Evolutionary conservation across 1,140 invertebrate genomes (phyloP).

Genomic region (Bilobella aurantiaca): DNA sequence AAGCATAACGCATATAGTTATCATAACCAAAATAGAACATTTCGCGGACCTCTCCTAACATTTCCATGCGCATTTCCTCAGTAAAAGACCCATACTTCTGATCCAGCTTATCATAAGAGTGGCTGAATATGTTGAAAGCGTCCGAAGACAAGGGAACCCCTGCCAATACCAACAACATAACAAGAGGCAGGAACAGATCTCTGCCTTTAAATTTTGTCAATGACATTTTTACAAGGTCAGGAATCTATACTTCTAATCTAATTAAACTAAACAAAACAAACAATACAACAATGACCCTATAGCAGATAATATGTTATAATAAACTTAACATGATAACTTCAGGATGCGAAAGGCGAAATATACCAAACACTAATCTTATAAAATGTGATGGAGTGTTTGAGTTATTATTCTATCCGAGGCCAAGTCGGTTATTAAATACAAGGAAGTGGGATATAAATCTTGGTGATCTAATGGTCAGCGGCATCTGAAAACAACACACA

Average conservation of each 20-base stretch:
- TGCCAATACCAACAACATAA: constrained; percentile 12
- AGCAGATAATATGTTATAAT: too few relatives aligned
- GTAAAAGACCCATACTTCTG: constrained; percentile 43
- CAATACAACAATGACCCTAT: too few relatives aligned
- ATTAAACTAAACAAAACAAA: too few relatives aligned
- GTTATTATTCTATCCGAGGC: neutral
- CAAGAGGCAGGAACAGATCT: constrained; percentile 15
- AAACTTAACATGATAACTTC: neutral
- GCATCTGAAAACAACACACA: constrained; percentile 2
- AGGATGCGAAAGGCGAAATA: neutral
- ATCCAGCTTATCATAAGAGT: constrained; percentile 41
- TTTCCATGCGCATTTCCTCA: constrained; percentile 38
- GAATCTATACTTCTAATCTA: too few relatives aligned
- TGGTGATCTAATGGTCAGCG: neutral
- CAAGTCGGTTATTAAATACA: neutral
- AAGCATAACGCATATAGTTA: constrained; percentile 55
- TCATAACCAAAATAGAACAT: constrained; percentile 59
- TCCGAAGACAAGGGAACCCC: constrained; percentile 16
- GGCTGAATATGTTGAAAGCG: constrained; percentile 38
- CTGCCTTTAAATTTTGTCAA: neutral
- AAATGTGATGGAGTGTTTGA: neutral
- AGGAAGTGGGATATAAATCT: neutral
- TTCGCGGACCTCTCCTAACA: constrained; percentile 40
- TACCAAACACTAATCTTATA: neutral
- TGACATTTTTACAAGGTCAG: neutral